A percentile compares a stretch with the other conserved stretches of the same genome.
Conservation (phyloP, 1,140 invertebrate species). For the Aradophagus sp. region DNA sequence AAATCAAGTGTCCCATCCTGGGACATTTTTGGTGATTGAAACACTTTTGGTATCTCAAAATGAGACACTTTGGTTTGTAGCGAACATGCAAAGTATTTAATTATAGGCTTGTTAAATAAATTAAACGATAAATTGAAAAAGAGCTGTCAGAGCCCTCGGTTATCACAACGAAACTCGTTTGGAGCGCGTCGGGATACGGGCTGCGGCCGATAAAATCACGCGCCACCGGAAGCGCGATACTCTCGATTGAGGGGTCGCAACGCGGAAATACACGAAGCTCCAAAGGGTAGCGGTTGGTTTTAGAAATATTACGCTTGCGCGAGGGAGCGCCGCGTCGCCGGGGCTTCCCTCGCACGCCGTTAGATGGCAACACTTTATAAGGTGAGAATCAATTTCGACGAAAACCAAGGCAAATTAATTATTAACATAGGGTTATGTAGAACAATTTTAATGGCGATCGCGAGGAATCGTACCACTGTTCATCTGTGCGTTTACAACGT, state of each 20-base stretch:
- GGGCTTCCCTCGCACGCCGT: constrained; percentile 50
- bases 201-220: constrained; percentile 71
- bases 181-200: constrained; percentile 48
- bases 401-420: background rate
- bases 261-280: constrained; percentile 18
- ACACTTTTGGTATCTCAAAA: too few species aligned
- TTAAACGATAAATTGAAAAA: constrained; percentile 10
- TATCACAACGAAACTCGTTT: constrained; percentile 51
- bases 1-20: too few species aligned
- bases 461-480: too few species aligned
- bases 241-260: constrained; percentile 48
- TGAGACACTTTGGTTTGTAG: too few species aligned
- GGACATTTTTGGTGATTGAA: too few species aligned
- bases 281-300: constrained; percentile 31
- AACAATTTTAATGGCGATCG: too few species aligned
- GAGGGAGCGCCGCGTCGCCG: constrained; percentile 6
- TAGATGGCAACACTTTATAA: constrained; percentile 64
- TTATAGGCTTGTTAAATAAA: too few species aligned
- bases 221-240: constrained; percentile 58
- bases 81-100: too few species aligned
- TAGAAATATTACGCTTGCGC: constrained; percentile 53
- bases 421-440: too few species aligned
- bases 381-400: too few species aligned
- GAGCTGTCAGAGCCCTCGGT: constrained; percentile 62
- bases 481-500: too few species aligned